phyloP scores from a whole-genome alignment of 2,113 vertebrate genomes.

The Nestor notabilis region DNA sequence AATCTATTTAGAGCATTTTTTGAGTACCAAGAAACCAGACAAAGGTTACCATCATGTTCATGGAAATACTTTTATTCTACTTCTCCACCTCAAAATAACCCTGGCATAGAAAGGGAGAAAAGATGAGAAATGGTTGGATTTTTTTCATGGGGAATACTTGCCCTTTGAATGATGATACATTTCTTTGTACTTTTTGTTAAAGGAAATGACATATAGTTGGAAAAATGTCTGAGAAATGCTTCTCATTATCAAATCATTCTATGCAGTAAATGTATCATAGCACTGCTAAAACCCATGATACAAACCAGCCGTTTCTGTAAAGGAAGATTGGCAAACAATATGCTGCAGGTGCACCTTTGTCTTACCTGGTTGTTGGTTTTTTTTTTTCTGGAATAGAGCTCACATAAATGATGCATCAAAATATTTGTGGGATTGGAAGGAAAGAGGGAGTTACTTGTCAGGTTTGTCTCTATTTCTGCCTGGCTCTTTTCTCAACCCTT shows the following conservation, averaged over 20 bases:
- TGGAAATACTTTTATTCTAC: slow-evolving; percentile 13
- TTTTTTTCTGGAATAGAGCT: not conserved
- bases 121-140: slow-evolving; percentile 17
- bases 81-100: slow-evolving; percentile 38
- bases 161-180: slow-evolving; percentile 31
- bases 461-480: not conserved
- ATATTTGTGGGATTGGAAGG: not conserved
- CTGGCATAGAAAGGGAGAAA: slow-evolving; percentile 23
- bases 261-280: not conserved
- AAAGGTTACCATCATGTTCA: slow-evolving; percentile 28
- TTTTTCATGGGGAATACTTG: slow-evolving; percentile 48
- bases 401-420: not conserved
- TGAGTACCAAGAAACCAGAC: not conserved
- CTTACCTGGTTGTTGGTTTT: not conserved
- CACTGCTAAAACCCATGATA: not conserved
- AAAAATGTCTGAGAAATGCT: slow-evolving; percentile 47
- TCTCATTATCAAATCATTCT: slow-evolving; percentile 38
- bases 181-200: slow-evolving; percentile 46
- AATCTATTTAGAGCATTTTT: not conserved
- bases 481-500: not conserved
- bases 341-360: not conserved
- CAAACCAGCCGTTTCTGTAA: not conserved
- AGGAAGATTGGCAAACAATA: not conserved
- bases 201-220: slow-evolving; percentile 29
- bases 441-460: not conserved